Evolutionary conservation across 2,888 invertebrate species (phyloP), one percentile per base, ranked within the genome.

Genomic region (Trichogramma dendrolimi): DNA sequence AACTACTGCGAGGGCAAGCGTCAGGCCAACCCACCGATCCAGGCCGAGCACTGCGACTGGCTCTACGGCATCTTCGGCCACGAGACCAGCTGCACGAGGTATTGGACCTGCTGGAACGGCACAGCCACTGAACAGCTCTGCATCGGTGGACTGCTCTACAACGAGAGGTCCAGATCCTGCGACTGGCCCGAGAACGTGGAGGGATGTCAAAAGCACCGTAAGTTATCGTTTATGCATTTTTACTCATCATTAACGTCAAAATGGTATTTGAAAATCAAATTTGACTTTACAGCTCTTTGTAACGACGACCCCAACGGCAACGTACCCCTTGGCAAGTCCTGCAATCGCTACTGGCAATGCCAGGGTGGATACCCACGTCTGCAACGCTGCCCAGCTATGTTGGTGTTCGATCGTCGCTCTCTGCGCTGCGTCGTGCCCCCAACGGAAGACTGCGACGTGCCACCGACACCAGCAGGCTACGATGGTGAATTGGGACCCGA

Each of bases 91-190:
- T 94, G 94, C 82, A 94, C 94, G 4, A 83, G 94, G 55, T 94
- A 94, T 79, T 94, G 94, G 94, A 94, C 94, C 0, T 94, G 94
- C 79, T 94, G 94, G 94, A 94, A 94, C 79, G 94, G 94, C 11
- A 94, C 94, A 0, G 90, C 93, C 8, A 93, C 92, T 0, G 94
- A 94, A 75, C 94, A 94, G 79, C 86, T 93, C 58, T 94, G 94
- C 80, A 94, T 94, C 73, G 94, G 94, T 39, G 94, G 94, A 1
- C 85, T 94, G 52, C 83, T 94, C 40, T 94, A 94, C 84, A 94
- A 94, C 76, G 94, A 94, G 80, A 86, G 89, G 72, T 90, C 92
- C 0, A 91, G 94, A 78, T 92, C 93, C 54, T 94, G 94, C 78
- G 94, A 94, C 80, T 94, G 94, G 94, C 94, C 94, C 0, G 93